Evolutionary conservation across 2,888 invertebrate species (phyloP), one percentile per base, ranked within the genome.

Genomic region (Leucophora obtusa): DNA sequence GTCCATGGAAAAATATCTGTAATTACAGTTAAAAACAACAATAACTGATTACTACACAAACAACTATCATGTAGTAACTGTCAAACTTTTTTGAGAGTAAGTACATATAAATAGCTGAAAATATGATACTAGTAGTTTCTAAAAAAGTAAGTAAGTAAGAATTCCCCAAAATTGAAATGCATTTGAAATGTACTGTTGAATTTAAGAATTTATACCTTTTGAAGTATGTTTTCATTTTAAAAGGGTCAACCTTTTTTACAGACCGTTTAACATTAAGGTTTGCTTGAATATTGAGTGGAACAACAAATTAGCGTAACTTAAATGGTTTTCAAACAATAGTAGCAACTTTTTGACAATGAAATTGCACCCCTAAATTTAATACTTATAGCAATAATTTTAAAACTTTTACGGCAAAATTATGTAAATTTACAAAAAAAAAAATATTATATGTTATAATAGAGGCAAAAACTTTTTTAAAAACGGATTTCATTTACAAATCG

Each of bases 161-260:
- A 21, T 2, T 21, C 21, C 21, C 21, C 4, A 21, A 4, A 2
- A 21, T 21, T 21, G 28, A 28, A 28, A 28, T 28, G 6, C 3
- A 28, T 28, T 28, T 28, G 1, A 28, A 28, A 28, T 28, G 4
- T 7, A 6, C 4, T 6, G 1, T 28, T 28, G 1, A 28, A 28
- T 50, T 15, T 33, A 56, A 8, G 17, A 71, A 59, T 47, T 18
- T n/a, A 70, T 10, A 38, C 43, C 9, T 71, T 79, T 38, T 18
- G 28, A 47, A n/a, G 28, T 58, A 35, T n/a, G 43, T 5, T 47
- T 33, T 17, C 17, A 14, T 15, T 1, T 47, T 15, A n/a, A 50
- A 68, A 68, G 50, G 75, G 71, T 79, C 80, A 80, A 78, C 72
- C 80, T 75, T 72, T 80, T 80, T 80, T 51, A 80, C 72, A 80